A percentile compares a stretch with the other conserved stretches of the same genome.
These are phyloP conservation scores for Napeogenes inachia DNA, from an alignment of 2,888 invertebrate species.

Conservation along the genomic window DNA sequence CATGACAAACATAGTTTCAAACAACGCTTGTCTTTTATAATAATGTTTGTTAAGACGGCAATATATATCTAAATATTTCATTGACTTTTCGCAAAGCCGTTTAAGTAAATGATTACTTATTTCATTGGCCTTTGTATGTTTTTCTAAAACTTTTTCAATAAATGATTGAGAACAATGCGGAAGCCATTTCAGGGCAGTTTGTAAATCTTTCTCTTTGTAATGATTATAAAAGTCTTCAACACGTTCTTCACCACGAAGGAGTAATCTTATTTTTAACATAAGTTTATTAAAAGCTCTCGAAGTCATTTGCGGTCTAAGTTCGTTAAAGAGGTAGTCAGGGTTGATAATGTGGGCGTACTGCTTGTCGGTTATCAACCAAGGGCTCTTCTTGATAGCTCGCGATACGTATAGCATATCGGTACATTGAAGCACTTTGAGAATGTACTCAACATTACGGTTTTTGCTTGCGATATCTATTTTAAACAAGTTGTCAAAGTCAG, in stretches of 20 bases:
- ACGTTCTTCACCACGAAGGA: constrained; percentile 50
- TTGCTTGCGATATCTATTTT: constrained; percentile 55
- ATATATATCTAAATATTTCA: constrained; percentile 38
- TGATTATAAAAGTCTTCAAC: constrained; percentile 55
- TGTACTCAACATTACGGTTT: constrained; percentile 47
- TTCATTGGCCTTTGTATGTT: constrained; percentile 25
- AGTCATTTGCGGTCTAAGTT: constrained; percentile 53
- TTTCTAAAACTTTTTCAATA: constrained; percentile 42
- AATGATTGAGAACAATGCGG: constrained; percentile 51
- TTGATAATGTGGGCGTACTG: constrained; percentile 55
- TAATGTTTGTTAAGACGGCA: constrained; percentile 25
- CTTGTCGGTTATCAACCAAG: constrained; percentile 54
- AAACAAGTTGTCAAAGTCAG: constrained; percentile 49
- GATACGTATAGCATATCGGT: constrained; percentile 57
- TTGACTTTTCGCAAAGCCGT: constrained; percentile 48
- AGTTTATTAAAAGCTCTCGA: constrained; percentile 52
- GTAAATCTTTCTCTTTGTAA: constrained; percentile 37
- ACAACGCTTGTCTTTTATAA: constrained; percentile 33
- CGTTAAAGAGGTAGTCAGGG: constrained; percentile 47
- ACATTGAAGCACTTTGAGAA: constrained; percentile 49
- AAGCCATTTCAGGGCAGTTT: constrained; percentile 52
- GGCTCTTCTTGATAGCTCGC: constrained; percentile 50
- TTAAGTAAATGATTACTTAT: constrained; percentile 35
- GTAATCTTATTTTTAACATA: constrained; percentile 48
- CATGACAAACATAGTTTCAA: constrained; percentile 41